These are phyloP conservation scores for Morbakka virulenta DNA, from an alignment of 30 jellyfish, hydroid and myxozoan genomes.

Conservation along the genomic window DNA sequence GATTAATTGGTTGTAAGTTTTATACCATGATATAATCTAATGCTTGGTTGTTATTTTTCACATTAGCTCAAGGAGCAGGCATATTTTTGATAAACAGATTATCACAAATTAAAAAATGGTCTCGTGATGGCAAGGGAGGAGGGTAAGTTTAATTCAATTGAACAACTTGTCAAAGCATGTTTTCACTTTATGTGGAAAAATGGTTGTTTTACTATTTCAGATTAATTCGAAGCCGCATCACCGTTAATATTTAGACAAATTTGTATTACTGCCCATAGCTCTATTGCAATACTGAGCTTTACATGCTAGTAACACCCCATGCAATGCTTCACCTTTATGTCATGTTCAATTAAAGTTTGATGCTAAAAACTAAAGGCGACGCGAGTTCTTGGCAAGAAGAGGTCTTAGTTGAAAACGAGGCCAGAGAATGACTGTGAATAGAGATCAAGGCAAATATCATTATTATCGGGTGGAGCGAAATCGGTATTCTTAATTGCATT, in stretches of 20 bases:
- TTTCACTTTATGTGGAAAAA: background rate
- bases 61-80: conserved; percentile 98
- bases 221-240: background rate
- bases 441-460: no score
- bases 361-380: no score
- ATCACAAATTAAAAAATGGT: conserved; percentile 95
- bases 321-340: no score
- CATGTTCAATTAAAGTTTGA: no score
- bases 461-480: no score
- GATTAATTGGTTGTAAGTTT: background rate
- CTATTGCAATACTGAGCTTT: no score
- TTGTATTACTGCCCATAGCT: no score
- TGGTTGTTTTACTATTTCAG: background rate
- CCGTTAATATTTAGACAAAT: background rate
- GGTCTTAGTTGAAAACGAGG: no score
- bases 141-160: conserved; percentile 61
- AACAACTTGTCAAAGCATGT: background rate
- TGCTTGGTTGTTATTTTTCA: background rate
- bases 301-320: no score
- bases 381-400: no score
- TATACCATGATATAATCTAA: background rate
- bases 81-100: conserved; percentile 82
- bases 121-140: conserved; percentile 88
- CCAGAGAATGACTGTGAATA: no score
- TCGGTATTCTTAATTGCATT: no score